Evolutionary conservation across 2,113 vertebrate species (phyloP).

Genomic region (Propithecus coquereli): DNA sequence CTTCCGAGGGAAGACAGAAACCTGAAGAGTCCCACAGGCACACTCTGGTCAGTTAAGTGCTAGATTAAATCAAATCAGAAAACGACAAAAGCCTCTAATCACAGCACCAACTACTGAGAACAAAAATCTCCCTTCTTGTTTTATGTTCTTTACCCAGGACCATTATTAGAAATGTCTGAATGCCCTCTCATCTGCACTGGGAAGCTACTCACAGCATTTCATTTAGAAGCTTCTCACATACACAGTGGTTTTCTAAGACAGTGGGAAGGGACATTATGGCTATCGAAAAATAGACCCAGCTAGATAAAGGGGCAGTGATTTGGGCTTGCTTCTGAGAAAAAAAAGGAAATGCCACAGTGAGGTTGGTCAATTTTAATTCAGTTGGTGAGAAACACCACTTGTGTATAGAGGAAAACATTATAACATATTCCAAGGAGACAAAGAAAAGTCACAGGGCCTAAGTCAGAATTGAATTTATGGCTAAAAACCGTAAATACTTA

Average conservation of each 20-base stretch:
- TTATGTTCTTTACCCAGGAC: background rate
- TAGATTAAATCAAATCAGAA: background rate
- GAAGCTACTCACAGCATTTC: background rate
- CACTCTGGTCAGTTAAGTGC: background rate
- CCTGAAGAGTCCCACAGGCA: background rate
- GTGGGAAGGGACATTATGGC: background rate
- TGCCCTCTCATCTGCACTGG: background rate
- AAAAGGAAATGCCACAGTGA: background rate
- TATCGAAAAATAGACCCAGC: constrained; percentile 49
- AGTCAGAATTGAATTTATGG: background rate
- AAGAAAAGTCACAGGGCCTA: background rate
- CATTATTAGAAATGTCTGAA: background rate
- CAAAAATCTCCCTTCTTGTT: background rate
- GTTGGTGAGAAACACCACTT: background rate
- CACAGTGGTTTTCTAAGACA: background rate
- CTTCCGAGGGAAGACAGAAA: background rate
- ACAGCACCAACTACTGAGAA: background rate
- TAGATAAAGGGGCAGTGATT: constrained; percentile 23
- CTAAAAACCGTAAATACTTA: background rate
- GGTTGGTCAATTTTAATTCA: background rate
- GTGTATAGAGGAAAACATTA: background rate
- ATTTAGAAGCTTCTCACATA: constrained; percentile 48
- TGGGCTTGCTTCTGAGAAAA: background rate
- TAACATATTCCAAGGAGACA: background rate
- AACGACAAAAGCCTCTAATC: background rate